These are phyloP conservation scores for Ctenopoma kingsleyae DNA, from an alignment of 2,797 vertebrate genomes.

Conservation along the genomic window DNA sequence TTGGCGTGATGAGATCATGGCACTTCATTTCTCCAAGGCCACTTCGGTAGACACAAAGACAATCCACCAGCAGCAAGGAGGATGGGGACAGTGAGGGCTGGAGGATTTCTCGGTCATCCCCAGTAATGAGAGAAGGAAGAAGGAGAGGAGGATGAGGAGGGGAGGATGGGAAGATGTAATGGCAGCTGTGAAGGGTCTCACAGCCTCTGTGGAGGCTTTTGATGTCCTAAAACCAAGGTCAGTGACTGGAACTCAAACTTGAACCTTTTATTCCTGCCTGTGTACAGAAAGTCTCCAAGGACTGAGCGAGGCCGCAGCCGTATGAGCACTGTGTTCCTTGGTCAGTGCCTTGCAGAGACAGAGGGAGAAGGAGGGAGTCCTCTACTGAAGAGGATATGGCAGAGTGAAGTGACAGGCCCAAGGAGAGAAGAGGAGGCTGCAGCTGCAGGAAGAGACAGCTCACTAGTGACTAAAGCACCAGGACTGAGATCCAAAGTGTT, in stretches of 20 bases:
- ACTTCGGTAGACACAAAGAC: constrained; percentile 66
- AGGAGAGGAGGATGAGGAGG: not conserved
- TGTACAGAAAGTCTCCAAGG: constrained; percentile 53
- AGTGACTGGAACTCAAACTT: constrained; percentile 71
- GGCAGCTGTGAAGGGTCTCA: constrained; percentile 37
- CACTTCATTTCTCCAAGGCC: constrained; percentile 74
- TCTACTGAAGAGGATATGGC: constrained; percentile 62
- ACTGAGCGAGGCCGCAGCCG: constrained; percentile 25
- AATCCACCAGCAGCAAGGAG: constrained; percentile 59
- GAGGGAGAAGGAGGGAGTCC: constrained; percentile 36
- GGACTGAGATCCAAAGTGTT: constrained; percentile 57
- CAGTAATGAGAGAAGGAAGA: constrained; percentile 58
- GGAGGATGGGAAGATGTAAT: constrained; percentile 2
- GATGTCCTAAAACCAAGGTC: constrained; percentile 57
- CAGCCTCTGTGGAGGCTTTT: constrained; percentile 39
- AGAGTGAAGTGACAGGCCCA: constrained; percentile 64
- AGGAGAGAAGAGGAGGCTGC: constrained; percentile 41
- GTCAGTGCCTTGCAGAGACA: constrained; percentile 27
- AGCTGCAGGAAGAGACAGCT: constrained; percentile 55
- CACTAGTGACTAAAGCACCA: constrained; percentile 68
- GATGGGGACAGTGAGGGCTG: constrained; percentile 36
- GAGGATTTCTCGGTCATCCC: constrained; percentile 71
- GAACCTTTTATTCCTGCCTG: constrained; percentile 62
- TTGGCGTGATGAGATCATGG: constrained; percentile 75
- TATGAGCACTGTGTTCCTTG: constrained; percentile 12